Base-by-base conservation (phyloP, 2,888 invertebrate species). In the Tipula vernalis region DNA sequence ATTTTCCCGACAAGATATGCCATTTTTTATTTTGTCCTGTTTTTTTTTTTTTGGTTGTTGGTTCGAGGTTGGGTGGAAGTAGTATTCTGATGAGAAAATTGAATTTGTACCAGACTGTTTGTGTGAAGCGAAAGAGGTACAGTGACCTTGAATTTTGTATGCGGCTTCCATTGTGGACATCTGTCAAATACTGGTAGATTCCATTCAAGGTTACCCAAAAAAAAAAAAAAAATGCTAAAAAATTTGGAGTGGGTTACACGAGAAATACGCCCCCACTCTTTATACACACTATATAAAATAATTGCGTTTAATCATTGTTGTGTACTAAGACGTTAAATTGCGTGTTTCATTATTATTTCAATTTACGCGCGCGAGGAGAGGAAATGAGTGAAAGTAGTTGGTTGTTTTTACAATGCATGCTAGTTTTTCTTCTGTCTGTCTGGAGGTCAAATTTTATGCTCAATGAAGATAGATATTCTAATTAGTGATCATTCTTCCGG, bases 391-490 rank as follows among this genome's bases (percentile, higher is more conserved):
- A 84, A 84, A 84, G 84, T 84, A 39, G 36, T 84, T 8, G 2
- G n/a, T 84, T 39, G 6, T 84, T 39, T 39, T 39, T 84, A 15
- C 39, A 84, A 39, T 84, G 84, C 39, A 84, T 84, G 84, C 39
- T 84, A 84, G 84, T 84, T 84, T 84, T 71, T 71, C 71, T 71
- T 71, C 28, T 8, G 71, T 57, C 71, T 85, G 85, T 85, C 85
- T 85, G 85, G 85, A 85, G 85, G 85, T 85, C 85, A 85, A 85
- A 85, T 42, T 85, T 42, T 85, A 85, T 85, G 85, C 42, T 85
- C 84, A 84, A 84, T 84, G 84, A 84, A 84, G 39, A 84, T 84
- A 39, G 36, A 36, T 71, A 71, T 71, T 71, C 71, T 71, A 71
- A 71, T 71, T 71, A 71, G 71, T 71, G 71, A 71, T 71, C 71